Conservation (phyloP, 2,797 vertebrate species). For the Anomalospiza imberbis region DNA sequence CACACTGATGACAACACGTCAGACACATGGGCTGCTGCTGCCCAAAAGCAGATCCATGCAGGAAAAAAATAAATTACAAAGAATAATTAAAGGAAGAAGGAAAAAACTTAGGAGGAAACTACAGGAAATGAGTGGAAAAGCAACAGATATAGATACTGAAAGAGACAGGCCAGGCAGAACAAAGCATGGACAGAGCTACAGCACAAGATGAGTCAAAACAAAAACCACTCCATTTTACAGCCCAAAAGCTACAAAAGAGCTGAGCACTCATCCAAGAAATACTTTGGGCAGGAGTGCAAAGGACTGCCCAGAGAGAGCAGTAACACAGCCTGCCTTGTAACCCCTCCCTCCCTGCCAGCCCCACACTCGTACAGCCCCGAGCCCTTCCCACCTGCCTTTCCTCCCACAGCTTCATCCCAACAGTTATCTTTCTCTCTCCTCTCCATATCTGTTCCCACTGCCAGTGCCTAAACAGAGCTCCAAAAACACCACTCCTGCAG, state of each 20-base stretch:
- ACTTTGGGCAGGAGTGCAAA: not conserved
- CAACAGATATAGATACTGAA: not conserved
- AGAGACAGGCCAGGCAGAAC: not conserved
- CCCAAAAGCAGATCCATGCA: not conserved
- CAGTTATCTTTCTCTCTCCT: not conserved
- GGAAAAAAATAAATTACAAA: not conserved
- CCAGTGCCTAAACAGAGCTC: not conserved
- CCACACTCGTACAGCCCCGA: rapidly evolving
- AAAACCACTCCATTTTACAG: not conserved
- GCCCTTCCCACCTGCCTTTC: not conserved
- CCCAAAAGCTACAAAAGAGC: not conserved
- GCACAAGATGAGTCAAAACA: not conserved
- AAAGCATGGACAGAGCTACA: not conserved
- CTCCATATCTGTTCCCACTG: not conserved
- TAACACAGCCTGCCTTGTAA: not conserved
- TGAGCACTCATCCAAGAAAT: not conserved
- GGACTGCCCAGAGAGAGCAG: not conserved
- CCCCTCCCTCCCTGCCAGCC: not conserved
- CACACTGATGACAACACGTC: not conserved
- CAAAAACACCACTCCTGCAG: not conserved
- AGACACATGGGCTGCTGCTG: not conserved
- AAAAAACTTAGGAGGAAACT: not conserved
- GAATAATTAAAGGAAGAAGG: not conserved
- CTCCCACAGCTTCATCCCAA: not conserved
- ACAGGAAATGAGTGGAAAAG: not conserved